Conservation (phyloP, 2,797 vertebrate species). For the Acrocephalus scirpaceus region DNA sequence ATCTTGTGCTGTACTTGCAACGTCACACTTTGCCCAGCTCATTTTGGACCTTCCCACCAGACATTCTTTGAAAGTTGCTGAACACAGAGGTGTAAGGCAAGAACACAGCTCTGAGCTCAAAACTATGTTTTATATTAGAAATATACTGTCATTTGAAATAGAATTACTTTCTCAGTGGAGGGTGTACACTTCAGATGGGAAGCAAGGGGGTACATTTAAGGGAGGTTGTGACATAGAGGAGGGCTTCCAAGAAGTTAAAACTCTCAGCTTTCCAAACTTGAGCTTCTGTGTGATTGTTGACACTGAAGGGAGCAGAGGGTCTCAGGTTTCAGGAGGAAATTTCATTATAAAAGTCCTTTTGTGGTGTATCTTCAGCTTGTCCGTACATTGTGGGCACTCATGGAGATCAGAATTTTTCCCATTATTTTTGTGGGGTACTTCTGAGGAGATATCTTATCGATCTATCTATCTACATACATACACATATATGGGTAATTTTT, state of each 20-base stretch:
- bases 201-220: not conserved
- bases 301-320: not conserved
- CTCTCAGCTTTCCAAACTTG: not conserved
- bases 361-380: not conserved
- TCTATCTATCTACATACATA: too few species aligned
- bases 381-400: not conserved
- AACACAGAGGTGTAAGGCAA: not conserved
- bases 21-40: not conserved
- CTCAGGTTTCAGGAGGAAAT: not conserved
- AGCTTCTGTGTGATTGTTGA: not conserved
- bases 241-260: not conserved
- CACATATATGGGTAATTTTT: not conserved
- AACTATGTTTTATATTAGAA: not conserved
- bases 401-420: not conserved
- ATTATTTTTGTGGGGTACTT: not conserved
- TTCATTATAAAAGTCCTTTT: not conserved
- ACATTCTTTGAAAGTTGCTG: not conserved
- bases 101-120: not conserved
- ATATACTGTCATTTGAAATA: not conserved
- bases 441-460: not conserved
- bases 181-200: not conserved
- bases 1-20: not conserved
- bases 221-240: not conserved
- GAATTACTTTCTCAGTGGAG: not conserved
- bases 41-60: not conserved